Evolutionary conservation across 2,113 vertebrate species (phyloP).

Genomic region (Antechinus flavipes): DNA sequence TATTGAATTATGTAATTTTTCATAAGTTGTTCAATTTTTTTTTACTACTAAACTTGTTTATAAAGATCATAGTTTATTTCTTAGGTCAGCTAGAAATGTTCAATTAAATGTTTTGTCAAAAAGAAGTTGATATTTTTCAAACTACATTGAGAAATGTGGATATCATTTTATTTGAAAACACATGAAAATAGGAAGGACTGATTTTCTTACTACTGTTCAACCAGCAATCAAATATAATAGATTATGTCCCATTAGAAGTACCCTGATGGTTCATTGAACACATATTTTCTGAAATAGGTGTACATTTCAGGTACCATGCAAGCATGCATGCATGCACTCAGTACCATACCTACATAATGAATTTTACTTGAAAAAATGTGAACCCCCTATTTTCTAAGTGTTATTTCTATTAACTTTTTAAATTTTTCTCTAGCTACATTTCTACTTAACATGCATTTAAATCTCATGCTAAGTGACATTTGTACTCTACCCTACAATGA

Average conservation of each 20-base stretch:
- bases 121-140: slow-evolving; percentile 6
- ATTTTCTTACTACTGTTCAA: slow-evolving; percentile 6
- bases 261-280: neutral
- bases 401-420: neutral
- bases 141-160: neutral
- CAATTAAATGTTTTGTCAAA: neutral
- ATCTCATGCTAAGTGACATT: neutral
- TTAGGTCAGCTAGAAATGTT: neutral
- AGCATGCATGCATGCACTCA: slow-evolving; percentile 1
- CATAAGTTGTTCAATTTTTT: neutral
- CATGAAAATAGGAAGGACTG: neutral
- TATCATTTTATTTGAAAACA: neutral
- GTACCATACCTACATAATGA: neutral
- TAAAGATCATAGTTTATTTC: neutral
- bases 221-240: neutral
- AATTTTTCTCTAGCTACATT: neutral
- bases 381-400: neutral
- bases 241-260: neutral
- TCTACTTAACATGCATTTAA: neutral
- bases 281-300: slow-evolving; percentile 12
- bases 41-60: neutral
- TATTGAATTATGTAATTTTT: neutral
- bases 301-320: slow-evolving; percentile 1
- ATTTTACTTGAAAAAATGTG: slow-evolving; percentile 31
- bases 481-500: neutral